A percentile compares a stretch with the other conserved stretches of the same genome.
These are phyloP conservation scores for Sepiola atlantica DNA, from an alignment of 2,888 invertebrate species.

Conservation along the genomic window DNA sequence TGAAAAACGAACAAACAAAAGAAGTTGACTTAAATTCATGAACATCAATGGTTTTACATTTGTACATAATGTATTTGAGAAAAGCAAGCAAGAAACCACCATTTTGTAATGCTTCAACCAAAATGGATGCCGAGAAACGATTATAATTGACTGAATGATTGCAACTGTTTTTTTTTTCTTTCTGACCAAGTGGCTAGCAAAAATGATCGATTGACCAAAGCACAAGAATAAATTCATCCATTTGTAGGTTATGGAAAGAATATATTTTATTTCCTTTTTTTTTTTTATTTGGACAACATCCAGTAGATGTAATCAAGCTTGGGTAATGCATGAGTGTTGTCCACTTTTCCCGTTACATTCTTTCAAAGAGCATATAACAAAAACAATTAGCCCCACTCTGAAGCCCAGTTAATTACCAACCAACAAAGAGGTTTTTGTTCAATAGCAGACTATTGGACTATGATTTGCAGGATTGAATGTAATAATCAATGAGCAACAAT, in stretches of 20 bases:
- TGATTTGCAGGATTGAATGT: neutral
- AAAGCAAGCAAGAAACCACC: neutral
- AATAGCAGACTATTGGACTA: neutral
- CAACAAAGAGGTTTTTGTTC: neutral
- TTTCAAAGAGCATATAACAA: neutral
- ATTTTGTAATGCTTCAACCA: neutral
- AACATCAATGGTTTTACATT: neutral
- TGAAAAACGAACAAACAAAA: neutral
- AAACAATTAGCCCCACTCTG: neutral
- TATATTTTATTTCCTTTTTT: neutral
- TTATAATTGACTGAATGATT: neutral
- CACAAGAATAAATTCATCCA: neutral
- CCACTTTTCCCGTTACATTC: neutral
- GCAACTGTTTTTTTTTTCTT: neutral
- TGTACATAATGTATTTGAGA: neutral
- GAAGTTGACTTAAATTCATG: neutral
- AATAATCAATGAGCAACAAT: neutral
- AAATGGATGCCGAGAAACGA: neutral
- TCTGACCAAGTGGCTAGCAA: neutral
- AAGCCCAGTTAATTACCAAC: neutral
- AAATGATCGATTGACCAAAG: neutral
- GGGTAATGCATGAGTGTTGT: neutral
- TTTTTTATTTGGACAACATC: neutral
- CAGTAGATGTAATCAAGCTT: conserved; percentile 2
- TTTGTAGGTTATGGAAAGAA: neutral